These are phyloP conservation scores for Fistularia commersonii DNA, from an alignment of 2,797 vertebrate genomes.

Conservation along the genomic window DNA sequence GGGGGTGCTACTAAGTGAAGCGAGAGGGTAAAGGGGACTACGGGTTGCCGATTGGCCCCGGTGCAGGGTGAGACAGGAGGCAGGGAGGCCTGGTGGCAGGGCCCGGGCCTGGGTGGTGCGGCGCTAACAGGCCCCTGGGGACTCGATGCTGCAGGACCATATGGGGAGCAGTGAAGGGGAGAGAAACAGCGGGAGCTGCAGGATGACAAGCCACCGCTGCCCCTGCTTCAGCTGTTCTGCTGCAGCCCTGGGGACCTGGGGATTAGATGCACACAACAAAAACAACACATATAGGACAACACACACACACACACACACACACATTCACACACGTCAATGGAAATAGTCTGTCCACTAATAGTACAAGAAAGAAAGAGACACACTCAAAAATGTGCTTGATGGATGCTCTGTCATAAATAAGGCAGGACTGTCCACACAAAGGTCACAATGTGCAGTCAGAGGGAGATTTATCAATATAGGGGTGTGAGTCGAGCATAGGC, in stretches of 20 bases:
- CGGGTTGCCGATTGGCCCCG: conserved; percentile 43
- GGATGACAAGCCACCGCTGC: conserved; percentile 87
- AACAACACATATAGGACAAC: conserved; percentile 54
- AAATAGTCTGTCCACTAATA: background rate
- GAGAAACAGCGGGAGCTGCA: conserved; percentile 80
- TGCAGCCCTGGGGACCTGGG: conserved; percentile 84
- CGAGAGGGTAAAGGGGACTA: conserved; percentile 32
- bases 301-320: conserved; percentile 20
- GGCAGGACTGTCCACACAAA: background rate
- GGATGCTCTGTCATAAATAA: too few relatives aligned
- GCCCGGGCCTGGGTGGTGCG: conserved; percentile 65
- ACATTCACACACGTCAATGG: background rate
- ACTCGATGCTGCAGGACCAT: conserved; percentile 68
- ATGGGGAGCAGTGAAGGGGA: conserved; percentile 77
- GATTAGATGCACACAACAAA: conserved; percentile 76
- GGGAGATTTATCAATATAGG: background rate
- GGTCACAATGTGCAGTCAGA: background rate
- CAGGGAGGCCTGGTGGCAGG: conserved; percentile 62
- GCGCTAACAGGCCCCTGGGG: conserved; percentile 72
- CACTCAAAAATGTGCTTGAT: background rate
- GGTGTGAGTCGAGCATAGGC: too few relatives aligned
- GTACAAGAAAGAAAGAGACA: background rate
- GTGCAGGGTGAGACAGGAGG: conserved; percentile 63
- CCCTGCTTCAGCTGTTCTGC: conserved; percentile 89
- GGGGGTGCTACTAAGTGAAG: background rate